Base-by-base conservation (phyloP, 1,140 invertebrate genomes). In the Drosophila fuyamai region DNA sequence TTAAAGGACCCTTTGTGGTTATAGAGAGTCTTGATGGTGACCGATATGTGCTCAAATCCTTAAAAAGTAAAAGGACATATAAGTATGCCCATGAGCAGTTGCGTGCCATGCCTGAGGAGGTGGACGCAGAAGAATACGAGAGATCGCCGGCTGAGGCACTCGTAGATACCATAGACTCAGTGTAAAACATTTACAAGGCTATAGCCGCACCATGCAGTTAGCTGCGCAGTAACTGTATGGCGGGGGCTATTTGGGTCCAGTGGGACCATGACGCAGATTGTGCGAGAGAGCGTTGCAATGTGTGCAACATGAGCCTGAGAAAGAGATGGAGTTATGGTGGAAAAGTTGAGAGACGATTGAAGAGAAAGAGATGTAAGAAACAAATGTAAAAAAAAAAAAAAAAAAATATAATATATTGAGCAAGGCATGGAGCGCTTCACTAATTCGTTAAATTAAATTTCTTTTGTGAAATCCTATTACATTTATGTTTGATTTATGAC, bases 301-400 rank as follows among this genome's bases (percentile, higher is more conserved):
- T 43, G 50, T 63, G 60, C 51, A 55, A 41, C 50, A 47, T 46
- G 50, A 54, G 41, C 51, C 32, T 35, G 12, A 46, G 13, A 7
- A 12, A 32, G 6, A 29, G 3, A 50, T 38, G 5, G 12, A 38
- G 10, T 38, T 12, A 38, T 38, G 36, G 12, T 13, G 36, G 9
- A 29, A 23, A n/a, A 50, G 13, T 32, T 32, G 12, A 6, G 2
- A 23, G 14, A 50, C 7, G 29, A 32, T 32, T 32, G 7, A 32
- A 32, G 7, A 32, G 29, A 32, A 32, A 32, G 29, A 32, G 29
- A 32, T 32, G 7, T 14, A 5, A 6, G 2, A 23, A 14, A 32
- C 8, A 10, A 46, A 18, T 46, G 36, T 38, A 13, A 38, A 4
- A 12, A 2, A 4, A 36, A 36, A n/a, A n/a, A n/a, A n/a, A 36